Evolutionary conservation across 2,113 vertebrate genomes (phyloP), one percentile per base, ranked within the genome.

Genomic region (Brachyistius frenatus): DNA sequence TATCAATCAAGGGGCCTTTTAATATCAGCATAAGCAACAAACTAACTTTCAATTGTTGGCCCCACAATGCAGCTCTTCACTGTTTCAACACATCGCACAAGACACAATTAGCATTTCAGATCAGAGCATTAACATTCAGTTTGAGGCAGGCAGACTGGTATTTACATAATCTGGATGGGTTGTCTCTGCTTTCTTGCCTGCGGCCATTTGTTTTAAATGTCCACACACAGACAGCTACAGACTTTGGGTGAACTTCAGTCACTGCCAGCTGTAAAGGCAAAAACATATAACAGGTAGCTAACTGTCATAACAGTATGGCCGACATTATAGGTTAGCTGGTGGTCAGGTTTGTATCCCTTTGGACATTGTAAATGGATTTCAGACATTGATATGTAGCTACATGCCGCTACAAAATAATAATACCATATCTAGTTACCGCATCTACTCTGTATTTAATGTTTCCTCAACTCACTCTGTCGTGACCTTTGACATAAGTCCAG

Each of bases 91-190:
- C 83, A 86, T 93, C 77, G 32, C 85, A 83, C 83, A 86, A 79
- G 86, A 89, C 81, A 80, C 82, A 91, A 91, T 93, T 91, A 91
- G 89, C 91, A 91, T 91, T 91, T 92, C 85, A 89, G 89, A 92
- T 91, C 88, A 83, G 83, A 88, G 81, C 86, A 88, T 93, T 91
- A 90, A 80, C 81, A 92, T 92, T 89, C 88, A 86, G 87, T 91
- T 74, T 7, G 79, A 90, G 80, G 83, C 88, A 77, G 82, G 76
- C 89, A 90, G 86, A 88, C 86, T 80, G 67, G 82, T 91, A 91
- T 93, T 93, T 91, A 91, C 93, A 93, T 93, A 91, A 93, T 90
- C 88, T 92, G 85, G 88, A 91, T 83, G 82, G 87, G 91, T 82
- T 84, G 89, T 88, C 86, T 89, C 82, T 88, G 83, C 81, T 90